These are phyloP conservation scores for Cistogaster globosa DNA, from an alignment of 2,888 invertebrate genomes.

Conservation along the genomic window DNA sequence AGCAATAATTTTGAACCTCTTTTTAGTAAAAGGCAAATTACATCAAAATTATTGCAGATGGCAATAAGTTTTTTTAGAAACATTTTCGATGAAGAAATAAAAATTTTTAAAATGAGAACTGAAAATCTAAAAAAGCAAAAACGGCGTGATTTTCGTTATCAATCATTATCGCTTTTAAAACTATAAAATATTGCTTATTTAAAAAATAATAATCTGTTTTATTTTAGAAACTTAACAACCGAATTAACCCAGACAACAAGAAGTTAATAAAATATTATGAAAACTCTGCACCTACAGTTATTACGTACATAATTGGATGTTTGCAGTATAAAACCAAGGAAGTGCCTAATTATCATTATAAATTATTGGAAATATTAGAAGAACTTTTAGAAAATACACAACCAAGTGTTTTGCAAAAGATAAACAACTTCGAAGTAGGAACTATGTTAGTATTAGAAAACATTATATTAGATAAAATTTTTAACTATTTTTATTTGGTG, in stretches of 20 bases:
- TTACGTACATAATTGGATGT: slow-evolving; percentile 74
- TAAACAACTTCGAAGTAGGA: slow-evolving; percentile 66
- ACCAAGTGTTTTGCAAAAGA: slow-evolving; percentile 54
- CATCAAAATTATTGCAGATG: too few species aligned
- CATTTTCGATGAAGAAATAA: too few species aligned
- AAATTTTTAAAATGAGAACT: too few species aligned
- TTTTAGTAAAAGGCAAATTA: too few species aligned
- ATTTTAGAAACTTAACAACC: slow-evolving; percentile 63
- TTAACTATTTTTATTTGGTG: not conserved
- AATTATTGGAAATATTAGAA: slow-evolving; percentile 72
- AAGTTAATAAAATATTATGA: slow-evolving; percentile 69
- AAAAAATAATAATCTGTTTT: not conserved
- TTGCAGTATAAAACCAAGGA: slow-evolving; percentile 72
- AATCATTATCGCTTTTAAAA: too few species aligned
- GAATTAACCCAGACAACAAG: slow-evolving; percentile 63
- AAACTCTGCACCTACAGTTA: slow-evolving; percentile 70
- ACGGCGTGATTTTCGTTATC: too few species aligned
- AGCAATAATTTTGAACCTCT: too few species aligned
- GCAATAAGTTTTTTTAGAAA: too few species aligned
- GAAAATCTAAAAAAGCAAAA: too few species aligned
- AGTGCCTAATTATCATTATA: slow-evolving; percentile 72
- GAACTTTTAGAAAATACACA: slow-evolving; percentile 68
- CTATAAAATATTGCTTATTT: too few species aligned
- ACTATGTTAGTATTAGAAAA: slow-evolving; percentile 68
- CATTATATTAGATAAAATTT: not conserved